Conservation (phyloP, 1,140 invertebrate species). For the Propsilocerus akamusi region DNA sequence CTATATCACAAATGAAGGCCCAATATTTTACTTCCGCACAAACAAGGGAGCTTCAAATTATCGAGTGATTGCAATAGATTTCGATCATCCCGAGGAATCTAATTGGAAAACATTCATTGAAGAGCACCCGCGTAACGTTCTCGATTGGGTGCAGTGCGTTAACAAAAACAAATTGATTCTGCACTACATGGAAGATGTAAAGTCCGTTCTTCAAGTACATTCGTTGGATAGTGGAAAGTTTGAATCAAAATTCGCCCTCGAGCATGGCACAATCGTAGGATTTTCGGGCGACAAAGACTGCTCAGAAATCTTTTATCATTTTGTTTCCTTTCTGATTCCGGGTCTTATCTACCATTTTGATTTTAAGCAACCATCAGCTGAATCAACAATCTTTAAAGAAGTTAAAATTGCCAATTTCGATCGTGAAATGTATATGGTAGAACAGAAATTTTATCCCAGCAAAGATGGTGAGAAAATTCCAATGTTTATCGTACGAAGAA, state of each 20-base stretch:
- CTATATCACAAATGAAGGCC: slow-evolving; percentile 82
- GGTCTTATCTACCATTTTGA: slow-evolving; percentile 77
- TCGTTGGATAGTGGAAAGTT: slow-evolving; percentile 52
- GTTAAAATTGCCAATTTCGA: slow-evolving; percentile 70
- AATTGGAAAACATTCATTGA: slow-evolving; percentile 72
- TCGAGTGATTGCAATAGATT: slow-evolving; percentile 72
- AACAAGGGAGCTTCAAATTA: slow-evolving; percentile 90
- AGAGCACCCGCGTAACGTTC: slow-evolving; percentile 73
- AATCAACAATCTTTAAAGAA: slow-evolving; percentile 38
- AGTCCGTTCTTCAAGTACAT: slow-evolving; percentile 73
- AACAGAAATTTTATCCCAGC: slow-evolving; percentile 85
- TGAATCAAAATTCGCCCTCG: slow-evolving; percentile 54
- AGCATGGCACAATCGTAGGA: slow-evolving; percentile 69
- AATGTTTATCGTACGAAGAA: slow-evolving; percentile 88
- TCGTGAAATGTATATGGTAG: slow-evolving; percentile 56
- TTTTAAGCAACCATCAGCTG: slow-evolving; percentile 41
- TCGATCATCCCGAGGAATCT: slow-evolving; percentile 52
- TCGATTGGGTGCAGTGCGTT: slow-evolving; percentile 74
- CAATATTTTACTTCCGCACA: slow-evolving; percentile 72
- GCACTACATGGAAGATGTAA: slow-evolving; percentile 89
- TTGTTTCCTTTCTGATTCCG: slow-evolving; percentile 86
- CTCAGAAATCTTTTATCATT: slow-evolving; percentile 83
- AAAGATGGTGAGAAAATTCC: slow-evolving; percentile 93
- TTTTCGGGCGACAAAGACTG: slow-evolving; percentile 73
- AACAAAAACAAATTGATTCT: slow-evolving; percentile 74